Evolutionary conservation across 2,113 vertebrate genomes (phyloP), one percentile per base, ranked within the genome.

Genomic region (Theristicus caerulescens): DNA sequence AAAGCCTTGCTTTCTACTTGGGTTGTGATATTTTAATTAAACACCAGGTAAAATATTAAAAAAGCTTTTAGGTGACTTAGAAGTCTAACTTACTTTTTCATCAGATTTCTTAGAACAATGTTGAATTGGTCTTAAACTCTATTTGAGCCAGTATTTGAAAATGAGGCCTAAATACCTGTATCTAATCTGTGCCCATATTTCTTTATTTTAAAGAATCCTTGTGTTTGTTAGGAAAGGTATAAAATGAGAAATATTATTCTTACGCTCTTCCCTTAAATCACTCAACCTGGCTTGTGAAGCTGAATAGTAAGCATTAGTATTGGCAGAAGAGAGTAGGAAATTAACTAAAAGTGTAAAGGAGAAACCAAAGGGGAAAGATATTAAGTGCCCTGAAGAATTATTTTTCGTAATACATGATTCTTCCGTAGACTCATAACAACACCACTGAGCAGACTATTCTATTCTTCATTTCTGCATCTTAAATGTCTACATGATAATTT

Each of bases 21-120:
- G 3, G 21, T 70, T 88, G 85, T 81, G 80, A 52, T 92, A 70
- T 78, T 96, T 86, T 80, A 91, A 80, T 86, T 86, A 94, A 94
- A 81, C 31, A 62, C 7, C 8, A 81, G 46, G 55, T 77, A 81
- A 94, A 83, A 83, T 57, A 55, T 81, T 86, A 16, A 66, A 80
- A 92, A 86, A 57, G 3, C 4, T 59, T 83, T 32, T 49, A 72
- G 29, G 26, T 81, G 17, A 71, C 20, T 40, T 80, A 51, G 32
- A 72, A 95, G 17, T 78, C 31, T 57, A 51, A 69, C 34, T 67
- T 73, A 36, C 13, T 47, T 80, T 91, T 82, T 67, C 10, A 55
- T 74, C 49, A 65, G 8, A 69, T 76, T 90, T 88, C 54, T 93
- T 58, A 73, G 16, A 77, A 59, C 18, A 57, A 17, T 58, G 9